Percentiles rank a stretch among this genome's conserved stretches.
phyloP scores from a whole-genome alignment of 30 jellyfish, hydroid and myxozoan species.

The Catostylus mosaicus region DNA sequence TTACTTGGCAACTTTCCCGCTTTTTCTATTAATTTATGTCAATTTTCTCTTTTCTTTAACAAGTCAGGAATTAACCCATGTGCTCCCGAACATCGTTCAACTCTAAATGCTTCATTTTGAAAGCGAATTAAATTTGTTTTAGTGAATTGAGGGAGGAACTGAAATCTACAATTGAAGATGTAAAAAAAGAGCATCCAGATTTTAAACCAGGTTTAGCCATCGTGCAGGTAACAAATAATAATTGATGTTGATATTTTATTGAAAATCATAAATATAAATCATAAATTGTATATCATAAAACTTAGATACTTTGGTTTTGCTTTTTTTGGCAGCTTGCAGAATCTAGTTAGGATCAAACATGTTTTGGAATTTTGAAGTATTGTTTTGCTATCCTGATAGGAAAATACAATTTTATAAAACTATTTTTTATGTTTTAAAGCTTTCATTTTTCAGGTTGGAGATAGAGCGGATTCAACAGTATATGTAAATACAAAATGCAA shows the following conservation, averaged over 20 bases:
- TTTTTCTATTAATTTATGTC: not conserved
- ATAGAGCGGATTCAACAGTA: slow-evolving; percentile 92
- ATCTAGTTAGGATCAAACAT: too few species aligned
- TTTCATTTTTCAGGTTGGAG: slow-evolving; percentile 92
- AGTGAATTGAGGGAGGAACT: slow-evolving; percentile 62
- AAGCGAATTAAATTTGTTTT: not conserved
- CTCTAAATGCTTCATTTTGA: not conserved
- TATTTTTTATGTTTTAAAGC: too few species aligned
- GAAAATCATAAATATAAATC: not conserved
- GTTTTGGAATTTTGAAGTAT: too few species aligned
- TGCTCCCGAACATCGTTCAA: not conserved
- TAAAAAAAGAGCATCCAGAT: slow-evolving; percentile 40
- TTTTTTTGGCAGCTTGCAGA: too few species aligned
- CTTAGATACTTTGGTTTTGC: too few species aligned
- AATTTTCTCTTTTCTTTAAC: not conserved
- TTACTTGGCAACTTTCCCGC: not conserved
- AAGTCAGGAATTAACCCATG: not conserved
- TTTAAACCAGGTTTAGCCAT: slow-evolving; percentile 84
- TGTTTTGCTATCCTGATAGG: too few species aligned
- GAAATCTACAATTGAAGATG: slow-evolving; percentile 52
- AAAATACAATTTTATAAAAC: too few species aligned
- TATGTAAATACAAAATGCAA: slow-evolving; percentile 91
- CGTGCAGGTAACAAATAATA: slow-evolving; percentile 48
- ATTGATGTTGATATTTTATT: not conserved
- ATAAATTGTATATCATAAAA: too few species aligned